Evolutionary conservation across 2,113 vertebrate species (phyloP).

Genomic region (Lepidothrix coronata): DNA sequence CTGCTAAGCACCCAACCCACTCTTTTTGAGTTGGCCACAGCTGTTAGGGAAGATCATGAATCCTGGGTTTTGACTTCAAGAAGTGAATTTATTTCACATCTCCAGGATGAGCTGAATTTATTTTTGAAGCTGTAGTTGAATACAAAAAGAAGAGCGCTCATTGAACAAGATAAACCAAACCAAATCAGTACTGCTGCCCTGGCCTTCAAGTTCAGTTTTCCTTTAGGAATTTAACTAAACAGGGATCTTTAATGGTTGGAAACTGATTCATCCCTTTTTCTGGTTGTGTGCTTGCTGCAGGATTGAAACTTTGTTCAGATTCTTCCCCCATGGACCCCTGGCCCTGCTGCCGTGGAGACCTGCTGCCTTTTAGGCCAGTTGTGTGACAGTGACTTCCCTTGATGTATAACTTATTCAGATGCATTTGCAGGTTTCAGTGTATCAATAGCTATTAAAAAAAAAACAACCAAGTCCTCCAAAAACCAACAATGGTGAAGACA

Average conservation of each 20-base stretch:
- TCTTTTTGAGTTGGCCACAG: slow-evolving; percentile 29
- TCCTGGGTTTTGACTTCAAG: not conserved
- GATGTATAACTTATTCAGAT: not conserved
- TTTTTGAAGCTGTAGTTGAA: not conserved
- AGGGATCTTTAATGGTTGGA: not conserved
- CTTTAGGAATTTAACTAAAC: not conserved
- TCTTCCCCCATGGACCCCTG: not conserved
- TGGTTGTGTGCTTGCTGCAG: not conserved
- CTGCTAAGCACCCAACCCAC: slow-evolving; percentile 23
- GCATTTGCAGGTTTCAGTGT: not conserved
- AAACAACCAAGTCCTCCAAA: not conserved
- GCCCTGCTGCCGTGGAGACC: not conserved
- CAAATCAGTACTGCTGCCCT: not conserved
- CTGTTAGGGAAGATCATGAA: not conserved
- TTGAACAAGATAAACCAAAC: not conserved
- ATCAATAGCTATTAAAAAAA: not conserved
- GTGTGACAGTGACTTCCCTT: not conserved
- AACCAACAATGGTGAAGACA: not conserved
- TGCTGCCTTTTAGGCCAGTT: not conserved
- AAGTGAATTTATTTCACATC: not conserved
- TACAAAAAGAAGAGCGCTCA: not conserved
- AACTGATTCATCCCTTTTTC: not conserved
- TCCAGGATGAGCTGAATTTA: not conserved
- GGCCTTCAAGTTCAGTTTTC: not conserved
- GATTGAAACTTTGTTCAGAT: not conserved